These are phyloP conservation scores for Perizoma affinitatum DNA, from an alignment of 2,888 invertebrate species.

Conservation along the genomic window DNA sequence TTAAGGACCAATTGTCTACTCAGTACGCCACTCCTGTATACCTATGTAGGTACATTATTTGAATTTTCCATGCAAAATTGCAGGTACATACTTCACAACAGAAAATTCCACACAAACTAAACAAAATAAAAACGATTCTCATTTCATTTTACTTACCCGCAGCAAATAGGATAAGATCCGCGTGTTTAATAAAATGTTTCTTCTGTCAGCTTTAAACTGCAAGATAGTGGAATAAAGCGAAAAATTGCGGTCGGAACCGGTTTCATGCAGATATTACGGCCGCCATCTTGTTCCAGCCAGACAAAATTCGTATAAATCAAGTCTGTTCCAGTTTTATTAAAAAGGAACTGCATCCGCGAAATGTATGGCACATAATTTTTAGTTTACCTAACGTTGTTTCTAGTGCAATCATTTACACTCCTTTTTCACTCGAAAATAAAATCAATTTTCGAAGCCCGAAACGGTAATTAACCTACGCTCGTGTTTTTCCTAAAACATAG, in stretches of 20 bases:
- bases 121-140: constrained; percentile 25
- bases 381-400: constrained; percentile 12
- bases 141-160: constrained; percentile 28
- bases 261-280: constrained; percentile 67
- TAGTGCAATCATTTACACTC: constrained; percentile 8
- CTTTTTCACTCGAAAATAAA: constrained; percentile 12
- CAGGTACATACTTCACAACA: too few relatives aligned
- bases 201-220: constrained; percentile 51
- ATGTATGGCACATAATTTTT: constrained; percentile 41
- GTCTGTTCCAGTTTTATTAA: constrained; percentile 65
- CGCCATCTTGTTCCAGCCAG: constrained; percentile 68
- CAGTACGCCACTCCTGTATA: too few relatives aligned
- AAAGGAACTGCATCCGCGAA: constrained; percentile 52
- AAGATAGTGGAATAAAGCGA: constrained; percentile 58
- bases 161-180: constrained; percentile 35
- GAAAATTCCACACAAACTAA: constrained; percentile 3
- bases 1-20: too few relatives aligned
- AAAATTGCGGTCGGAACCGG: constrained; percentile 61
- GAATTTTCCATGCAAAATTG: too few relatives aligned
- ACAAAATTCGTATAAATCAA: constrained; percentile 73
- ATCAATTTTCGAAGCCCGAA: too few relatives aligned
- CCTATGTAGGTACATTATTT: too few relatives aligned
- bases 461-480: too few relatives aligned
- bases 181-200: constrained; percentile 55
- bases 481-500: too few relatives aligned